A percentile compares a stretch with the other conserved stretches of the same genome.
Evolutionary conservation across 2,888 invertebrate species (phyloP).

Genomic region (Rotaria macrura): DNA sequence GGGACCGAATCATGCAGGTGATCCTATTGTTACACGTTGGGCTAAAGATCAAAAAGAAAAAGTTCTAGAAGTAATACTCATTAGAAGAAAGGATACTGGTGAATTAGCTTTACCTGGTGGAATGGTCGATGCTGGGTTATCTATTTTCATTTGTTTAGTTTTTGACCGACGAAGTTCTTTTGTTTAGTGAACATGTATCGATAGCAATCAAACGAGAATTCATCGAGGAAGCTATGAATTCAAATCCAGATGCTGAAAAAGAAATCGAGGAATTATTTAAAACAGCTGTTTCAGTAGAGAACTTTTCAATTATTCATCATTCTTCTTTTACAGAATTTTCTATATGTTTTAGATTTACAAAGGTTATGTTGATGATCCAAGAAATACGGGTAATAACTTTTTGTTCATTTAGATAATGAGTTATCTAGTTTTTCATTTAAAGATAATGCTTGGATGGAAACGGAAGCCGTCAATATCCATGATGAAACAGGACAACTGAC

Average conservation of each 20-base stretch:
- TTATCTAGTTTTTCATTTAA: not conserved
- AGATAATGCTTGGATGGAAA: conserved; percentile 13
- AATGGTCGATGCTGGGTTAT: conserved; percentile 77
- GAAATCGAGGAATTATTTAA: not conserved
- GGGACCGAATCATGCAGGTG: conserved; percentile 93
- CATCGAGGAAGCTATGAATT: conserved; percentile 68
- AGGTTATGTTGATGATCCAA: conserved; percentile 55
- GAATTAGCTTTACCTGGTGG: conserved; percentile 84
- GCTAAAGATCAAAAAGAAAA: conserved; percentile 35
- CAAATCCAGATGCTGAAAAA: not conserved
- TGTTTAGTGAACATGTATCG: conserved; percentile 60
- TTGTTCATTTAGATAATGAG: not conserved
- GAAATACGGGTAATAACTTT: conserved; percentile 78
- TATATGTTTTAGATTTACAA: conserved; percentile 57
- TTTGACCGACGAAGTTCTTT: too few species aligned
- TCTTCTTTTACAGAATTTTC: not conserved
- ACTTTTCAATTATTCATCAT: too few species aligned
- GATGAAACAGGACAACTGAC: not conserved
- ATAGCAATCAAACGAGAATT: conserved; percentile 78
- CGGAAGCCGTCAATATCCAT: not conserved
- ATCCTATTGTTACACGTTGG: not conserved
- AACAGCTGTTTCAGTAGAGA: not conserved
- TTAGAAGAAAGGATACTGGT: conserved; percentile 71
- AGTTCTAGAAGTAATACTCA: conserved; percentile 66
- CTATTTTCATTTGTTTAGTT: too few species aligned